Conservation (phyloP, 2,113 vertebrate species). For the Gorsachius goisagi region DNA sequence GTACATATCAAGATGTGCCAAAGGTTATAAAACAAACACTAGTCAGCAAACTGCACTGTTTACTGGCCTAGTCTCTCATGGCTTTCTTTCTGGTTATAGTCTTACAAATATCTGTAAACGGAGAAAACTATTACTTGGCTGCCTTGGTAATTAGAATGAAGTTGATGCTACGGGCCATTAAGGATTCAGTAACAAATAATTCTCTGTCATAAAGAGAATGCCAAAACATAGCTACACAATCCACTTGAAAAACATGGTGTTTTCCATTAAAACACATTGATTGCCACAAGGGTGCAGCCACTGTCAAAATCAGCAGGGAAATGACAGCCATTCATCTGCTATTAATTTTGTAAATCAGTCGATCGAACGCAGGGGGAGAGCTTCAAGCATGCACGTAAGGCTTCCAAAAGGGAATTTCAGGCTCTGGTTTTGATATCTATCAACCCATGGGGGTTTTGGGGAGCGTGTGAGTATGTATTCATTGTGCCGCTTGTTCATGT, state of each 20-base stretch:
- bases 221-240: slow-evolving; percentile 10
- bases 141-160: slow-evolving; percentile 45
- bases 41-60: slow-evolving; percentile 63
- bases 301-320: neutral
- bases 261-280: slow-evolving; percentile 16
- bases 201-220: slow-evolving; percentile 27
- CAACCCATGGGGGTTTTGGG: neutral
- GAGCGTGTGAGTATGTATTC: neutral
- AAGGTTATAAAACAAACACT: slow-evolving; percentile 71
- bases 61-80: slow-evolving; percentile 35
- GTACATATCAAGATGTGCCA: slow-evolving; percentile 73
- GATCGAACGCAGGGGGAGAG: neutral
- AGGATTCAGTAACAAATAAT: slow-evolving; percentile 40
- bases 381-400: neutral
- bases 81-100: slow-evolving; percentile 57
- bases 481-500: neutral
- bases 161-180: slow-evolving; percentile 33
- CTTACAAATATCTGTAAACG: slow-evolving; percentile 44
- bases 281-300: neutral
- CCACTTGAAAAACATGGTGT: neutral
- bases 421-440: slow-evolving; percentile 26
- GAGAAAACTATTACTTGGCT: slow-evolving; percentile 36
- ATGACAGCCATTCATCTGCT: slow-evolving; percentile 18
- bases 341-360: slow-evolving; percentile 6
- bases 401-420: neutral